A percentile compares a stretch with the other conserved stretches of the same genome.
phyloP scores from a whole-genome alignment of 2,113 vertebrate genomes.

The Mobula birostris region DNA sequence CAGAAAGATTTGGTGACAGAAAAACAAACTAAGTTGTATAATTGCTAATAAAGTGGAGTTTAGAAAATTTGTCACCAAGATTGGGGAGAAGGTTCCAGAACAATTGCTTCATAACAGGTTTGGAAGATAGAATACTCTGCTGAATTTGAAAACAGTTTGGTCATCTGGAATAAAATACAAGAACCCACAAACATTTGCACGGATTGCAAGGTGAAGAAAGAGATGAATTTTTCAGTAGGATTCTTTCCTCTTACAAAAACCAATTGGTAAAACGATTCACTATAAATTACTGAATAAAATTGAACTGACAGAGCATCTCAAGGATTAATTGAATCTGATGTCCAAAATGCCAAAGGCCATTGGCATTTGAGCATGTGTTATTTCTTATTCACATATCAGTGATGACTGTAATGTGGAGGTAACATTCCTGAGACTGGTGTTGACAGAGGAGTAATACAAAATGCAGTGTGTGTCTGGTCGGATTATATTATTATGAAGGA shows the following conservation, averaged over 20 bases:
- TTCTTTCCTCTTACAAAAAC: background rate
- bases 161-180: background rate
- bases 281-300: background rate
- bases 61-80: background rate
- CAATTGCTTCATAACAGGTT: background rate
- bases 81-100: background rate
- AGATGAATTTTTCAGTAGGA: background rate
- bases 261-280: background rate
- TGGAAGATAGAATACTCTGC: background rate
- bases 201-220: background rate
- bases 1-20: background rate
- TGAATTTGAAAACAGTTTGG: background rate
- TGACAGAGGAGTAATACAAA: background rate
- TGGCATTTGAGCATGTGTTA: background rate
- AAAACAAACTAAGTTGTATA: background rate
- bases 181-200: background rate
- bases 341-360: background rate
- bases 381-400: slow-evolving; percentile 14
- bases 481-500: background rate
- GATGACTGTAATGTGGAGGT: background rate
- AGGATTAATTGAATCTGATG: slow-evolving; percentile 15
- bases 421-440: background rate
- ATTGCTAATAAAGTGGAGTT: background rate
- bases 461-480: background rate
- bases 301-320: background rate